Evolutionary conservation across 2,113 vertebrate species (phyloP).

Genomic region (Cephalopterus ornatus): DNA sequence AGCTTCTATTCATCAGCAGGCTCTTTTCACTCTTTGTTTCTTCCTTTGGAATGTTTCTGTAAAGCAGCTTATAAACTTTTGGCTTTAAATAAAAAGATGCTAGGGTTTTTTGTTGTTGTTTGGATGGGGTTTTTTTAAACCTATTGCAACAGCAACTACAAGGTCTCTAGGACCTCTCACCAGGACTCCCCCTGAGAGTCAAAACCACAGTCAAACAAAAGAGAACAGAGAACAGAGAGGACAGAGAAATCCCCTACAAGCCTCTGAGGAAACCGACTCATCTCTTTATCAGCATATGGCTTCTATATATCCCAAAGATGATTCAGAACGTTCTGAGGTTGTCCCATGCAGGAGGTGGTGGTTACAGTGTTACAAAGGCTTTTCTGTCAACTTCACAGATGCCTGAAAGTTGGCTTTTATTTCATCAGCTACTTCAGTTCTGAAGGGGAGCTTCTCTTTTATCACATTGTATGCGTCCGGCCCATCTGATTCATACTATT

Average conservation of each 20-base stretch:
- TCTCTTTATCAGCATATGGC: constrained; percentile 51
- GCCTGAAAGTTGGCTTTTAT: constrained; percentile 18
- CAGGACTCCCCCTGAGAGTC: not conserved
- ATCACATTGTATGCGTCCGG: not conserved
- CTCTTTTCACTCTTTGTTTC: constrained; percentile 55
- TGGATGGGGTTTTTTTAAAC: not conserved
- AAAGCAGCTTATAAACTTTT: constrained; percentile 61
- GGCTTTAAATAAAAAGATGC: constrained; percentile 39
- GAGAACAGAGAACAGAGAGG: constrained; percentile 2
- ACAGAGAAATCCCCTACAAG: constrained; percentile 3
- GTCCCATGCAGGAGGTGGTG: constrained; percentile 32
- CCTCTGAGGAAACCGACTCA: not conserved
- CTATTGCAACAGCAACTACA: not conserved
- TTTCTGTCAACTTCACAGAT: constrained; percentile 35
- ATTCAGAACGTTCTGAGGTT: constrained; percentile 22
- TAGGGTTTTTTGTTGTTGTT: not conserved
- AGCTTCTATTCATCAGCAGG: constrained; percentile 48
- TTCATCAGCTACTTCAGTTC: not conserved
- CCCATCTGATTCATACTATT: not conserved
- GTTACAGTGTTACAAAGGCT: constrained; percentile 29
- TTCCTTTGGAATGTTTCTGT: constrained; percentile 56
- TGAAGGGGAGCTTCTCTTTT: constrained; percentile 4
- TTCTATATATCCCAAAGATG: constrained; percentile 26
- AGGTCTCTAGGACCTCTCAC: constrained; percentile 28
- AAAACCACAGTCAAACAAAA: constrained; percentile 30